Conservation (phyloP, 2,888 invertebrate genomes). For the Lithophane socia region DNA sequence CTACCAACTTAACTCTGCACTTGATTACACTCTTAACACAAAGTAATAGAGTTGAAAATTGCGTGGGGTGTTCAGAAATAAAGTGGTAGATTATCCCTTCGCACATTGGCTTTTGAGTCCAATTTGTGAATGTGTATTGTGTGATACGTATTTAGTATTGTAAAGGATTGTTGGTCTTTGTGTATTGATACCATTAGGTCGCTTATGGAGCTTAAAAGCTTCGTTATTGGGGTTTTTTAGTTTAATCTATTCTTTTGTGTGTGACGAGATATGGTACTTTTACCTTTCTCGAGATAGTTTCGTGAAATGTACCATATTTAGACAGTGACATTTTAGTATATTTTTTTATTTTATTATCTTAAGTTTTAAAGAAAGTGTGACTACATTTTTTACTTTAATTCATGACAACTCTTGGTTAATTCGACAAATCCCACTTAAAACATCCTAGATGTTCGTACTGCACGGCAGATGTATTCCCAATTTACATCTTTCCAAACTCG, state of each 20-base stretch:
- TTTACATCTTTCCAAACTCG: background rate
- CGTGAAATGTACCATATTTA: background rate
- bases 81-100: constrained; percentile 59
- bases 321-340: background rate
- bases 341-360: background rate
- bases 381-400: background rate
- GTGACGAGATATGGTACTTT: constrained; percentile 31
- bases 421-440: background rate
- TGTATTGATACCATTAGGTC: constrained; percentile 69
- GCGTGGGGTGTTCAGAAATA: background rate
- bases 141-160: constrained; percentile 80
- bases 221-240: constrained; percentile 52
- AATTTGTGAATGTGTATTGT: constrained; percentile 87
- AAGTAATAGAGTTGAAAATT: constrained; percentile 70
- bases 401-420: no score
- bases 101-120: constrained; percentile 86
- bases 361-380: background rate
- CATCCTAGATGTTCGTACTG: background rate
- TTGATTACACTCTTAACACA: constrained; percentile 61
- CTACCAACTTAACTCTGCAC: constrained; percentile 64
- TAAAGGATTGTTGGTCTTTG: constrained; percentile 70
- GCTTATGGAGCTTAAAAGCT: constrained; percentile 63
- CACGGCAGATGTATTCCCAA: constrained; percentile 32
- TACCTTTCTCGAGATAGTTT: constrained; percentile 24
- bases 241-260: constrained; percentile 52